These are phyloP conservation scores for Leucoraja erinaceus DNA, from an alignment of 2,113 vertebrate species.

Conservation along the genomic window DNA sequence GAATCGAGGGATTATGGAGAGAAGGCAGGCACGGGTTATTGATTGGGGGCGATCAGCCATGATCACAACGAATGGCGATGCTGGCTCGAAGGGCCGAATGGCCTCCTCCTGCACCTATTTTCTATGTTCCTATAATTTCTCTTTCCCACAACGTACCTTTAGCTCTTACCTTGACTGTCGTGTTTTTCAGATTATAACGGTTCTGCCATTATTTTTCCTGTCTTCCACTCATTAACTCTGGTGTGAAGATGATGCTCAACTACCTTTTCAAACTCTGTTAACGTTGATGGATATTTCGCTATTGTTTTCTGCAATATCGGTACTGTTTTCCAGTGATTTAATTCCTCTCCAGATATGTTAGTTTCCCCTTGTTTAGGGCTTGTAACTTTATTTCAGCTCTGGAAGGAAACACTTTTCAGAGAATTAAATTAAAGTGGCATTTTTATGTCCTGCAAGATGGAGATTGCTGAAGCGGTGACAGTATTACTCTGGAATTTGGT, in stretches of 20 bases:
- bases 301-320: not conserved
- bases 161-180: not conserved
- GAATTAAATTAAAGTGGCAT: not conserved
- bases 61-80: too few species aligned
- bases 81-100: too few species aligned
- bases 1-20: too few species aligned
- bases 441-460: not conserved
- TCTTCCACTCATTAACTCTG: not conserved
- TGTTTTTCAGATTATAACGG: not conserved
- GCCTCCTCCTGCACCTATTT: too few species aligned
- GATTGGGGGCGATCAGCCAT: too few species aligned
- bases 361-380: not conserved
- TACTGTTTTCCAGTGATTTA: not conserved
- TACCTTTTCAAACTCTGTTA: not conserved
- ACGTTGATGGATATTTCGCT: not conserved
- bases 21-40: too few species aligned
- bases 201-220: not conserved
- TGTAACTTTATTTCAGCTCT: not conserved
- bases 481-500: not conserved
- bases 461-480: not conserved
- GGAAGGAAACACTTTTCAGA: not conserved
- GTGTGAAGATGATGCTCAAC: too few species aligned
- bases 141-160: not conserved
- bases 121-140: too few species aligned
- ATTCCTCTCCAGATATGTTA: not conserved